Percentiles rank a stretch among this genome's conserved stretches.
These are phyloP conservation scores for Drosophila mulleri DNA, from an alignment of 2,888 invertebrate genomes.

Conservation along the genomic window DNA sequence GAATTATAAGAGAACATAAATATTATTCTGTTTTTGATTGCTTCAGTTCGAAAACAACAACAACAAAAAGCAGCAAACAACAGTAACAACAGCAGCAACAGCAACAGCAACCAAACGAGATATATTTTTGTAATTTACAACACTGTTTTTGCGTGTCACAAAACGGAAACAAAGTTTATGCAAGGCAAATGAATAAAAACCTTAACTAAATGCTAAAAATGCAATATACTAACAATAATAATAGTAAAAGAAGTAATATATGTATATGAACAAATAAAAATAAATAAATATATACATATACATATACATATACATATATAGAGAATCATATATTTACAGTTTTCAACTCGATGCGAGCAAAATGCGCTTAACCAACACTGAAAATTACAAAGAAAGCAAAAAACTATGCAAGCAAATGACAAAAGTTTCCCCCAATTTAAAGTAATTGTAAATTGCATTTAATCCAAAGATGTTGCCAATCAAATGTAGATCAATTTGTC, in stretches of 20 bases:
- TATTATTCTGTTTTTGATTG: constrained; percentile 51
- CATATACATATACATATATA: constrained; percentile 26
- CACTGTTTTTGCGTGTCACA: constrained; percentile 77
- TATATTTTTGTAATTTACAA: constrained; percentile 76
- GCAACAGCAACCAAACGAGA: constrained; percentile 46
- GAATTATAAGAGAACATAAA: background rate
- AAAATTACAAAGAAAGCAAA: background rate
- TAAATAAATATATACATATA: background rate
- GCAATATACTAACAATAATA: constrained; percentile 68
- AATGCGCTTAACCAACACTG: constrained; percentile 49
- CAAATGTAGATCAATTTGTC: constrained; percentile 36
- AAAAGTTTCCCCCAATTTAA: background rate
- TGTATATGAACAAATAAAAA: background rate
- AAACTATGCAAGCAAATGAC: background rate
- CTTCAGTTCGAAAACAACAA: constrained; percentile 54
- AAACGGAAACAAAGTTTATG: constrained; percentile 46
- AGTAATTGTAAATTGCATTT: constrained; percentile 71
- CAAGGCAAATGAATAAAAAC: constrained; percentile 52
- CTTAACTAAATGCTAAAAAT: constrained; percentile 50
- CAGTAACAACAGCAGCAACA: constrained; percentile 7
- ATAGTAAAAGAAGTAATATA: background rate
- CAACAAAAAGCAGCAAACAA: constrained; percentile 14
- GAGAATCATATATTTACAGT: constrained; percentile 58
- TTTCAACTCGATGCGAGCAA: constrained; percentile 47
- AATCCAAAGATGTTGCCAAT: constrained; percentile 76